Conservation (phyloP, 2,113 vertebrate genomes). For the Amblyopsis rosae region DNA sequence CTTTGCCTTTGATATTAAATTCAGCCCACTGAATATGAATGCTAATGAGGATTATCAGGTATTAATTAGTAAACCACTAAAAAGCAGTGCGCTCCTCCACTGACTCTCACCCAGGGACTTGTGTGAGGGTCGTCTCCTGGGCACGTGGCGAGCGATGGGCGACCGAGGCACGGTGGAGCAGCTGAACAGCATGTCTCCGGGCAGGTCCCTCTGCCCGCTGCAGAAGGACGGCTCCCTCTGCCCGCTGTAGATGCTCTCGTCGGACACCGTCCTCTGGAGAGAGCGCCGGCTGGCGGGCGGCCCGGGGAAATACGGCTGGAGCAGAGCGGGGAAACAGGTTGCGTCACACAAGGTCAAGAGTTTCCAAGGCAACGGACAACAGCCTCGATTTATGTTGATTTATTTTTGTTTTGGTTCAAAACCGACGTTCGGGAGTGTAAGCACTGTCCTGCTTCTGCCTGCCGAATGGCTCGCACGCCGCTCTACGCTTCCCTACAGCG, state of each 20-base stretch:
- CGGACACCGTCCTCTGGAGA: slow-evolving; percentile 91
- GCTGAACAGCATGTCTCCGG: slow-evolving; percentile 89
- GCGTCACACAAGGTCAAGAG: too few species aligned
- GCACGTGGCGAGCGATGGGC: slow-evolving; percentile 82
- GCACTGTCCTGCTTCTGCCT: too few species aligned
- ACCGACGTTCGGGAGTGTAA: too few species aligned
- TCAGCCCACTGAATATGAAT: too few species aligned
- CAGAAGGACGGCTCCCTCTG: slow-evolving; percentile 86
- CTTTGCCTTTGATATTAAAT: too few species aligned
- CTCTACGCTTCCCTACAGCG: too few species aligned
- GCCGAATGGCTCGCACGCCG: too few species aligned
- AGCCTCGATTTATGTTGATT: too few species aligned
- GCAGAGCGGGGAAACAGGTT: not conserved
- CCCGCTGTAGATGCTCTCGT: slow-evolving; percentile 95
- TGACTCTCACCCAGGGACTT: slow-evolving; percentile 84
- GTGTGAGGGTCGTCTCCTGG: slow-evolving; percentile 83
- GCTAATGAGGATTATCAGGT: not conserved
- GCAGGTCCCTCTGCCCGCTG: slow-evolving; percentile 83
- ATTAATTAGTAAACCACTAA: not conserved
- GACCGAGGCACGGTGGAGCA: slow-evolving; percentile 86
- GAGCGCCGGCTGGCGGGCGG: slow-evolving; percentile 83
- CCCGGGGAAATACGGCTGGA: slow-evolving; percentile 83
- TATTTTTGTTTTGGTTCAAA: too few species aligned
- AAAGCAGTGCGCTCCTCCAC: not conserved
- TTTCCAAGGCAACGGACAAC: not conserved